Conservation (phyloP, 2,888 invertebrate genomes). For the Rhingia campestris region DNA sequence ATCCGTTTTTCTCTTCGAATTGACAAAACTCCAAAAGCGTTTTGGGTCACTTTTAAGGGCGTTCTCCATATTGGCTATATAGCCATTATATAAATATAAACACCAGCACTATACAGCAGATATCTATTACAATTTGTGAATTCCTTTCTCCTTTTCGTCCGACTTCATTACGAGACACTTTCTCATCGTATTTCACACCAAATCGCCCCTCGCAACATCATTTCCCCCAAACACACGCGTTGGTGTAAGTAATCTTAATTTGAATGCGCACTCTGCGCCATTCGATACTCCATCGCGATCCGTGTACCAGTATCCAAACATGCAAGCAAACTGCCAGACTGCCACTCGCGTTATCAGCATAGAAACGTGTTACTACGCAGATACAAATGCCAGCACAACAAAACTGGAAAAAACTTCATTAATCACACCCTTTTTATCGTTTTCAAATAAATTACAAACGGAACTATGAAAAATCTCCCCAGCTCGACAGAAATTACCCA, state of each 20-base stretch:
- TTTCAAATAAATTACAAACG: conserved; percentile 74
- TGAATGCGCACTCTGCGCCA: conserved; percentile 41
- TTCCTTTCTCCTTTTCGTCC: neutral
- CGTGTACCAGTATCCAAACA: neutral
- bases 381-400: conserved; percentile 53
- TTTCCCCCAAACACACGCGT: conserved; percentile 25
- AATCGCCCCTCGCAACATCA: conserved; percentile 19
- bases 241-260: conserved; percentile 57
- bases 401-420: conserved; percentile 65
- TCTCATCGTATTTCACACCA: conserved; percentile 29
- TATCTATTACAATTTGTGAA: too few relatives aligned
- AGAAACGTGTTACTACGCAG: conserved; percentile 53
- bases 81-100: too few relatives aligned
- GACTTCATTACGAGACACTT: neutral
- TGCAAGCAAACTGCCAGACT: conserved; percentile 1
- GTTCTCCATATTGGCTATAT: too few relatives aligned
- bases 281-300: conserved; percentile 7
- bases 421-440: conserved; percentile 73
- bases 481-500: conserved; percentile 58
- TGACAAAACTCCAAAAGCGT: too few relatives aligned
- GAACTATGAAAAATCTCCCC: conserved; percentile 70
- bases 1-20: too few relatives aligned
- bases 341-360: conserved; percentile 49
- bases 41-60: too few relatives aligned
- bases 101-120: too few relatives aligned